Evolutionary conservation across 2,888 invertebrate genomes (phyloP).

Genomic region (Tuta absoluta): DNA sequence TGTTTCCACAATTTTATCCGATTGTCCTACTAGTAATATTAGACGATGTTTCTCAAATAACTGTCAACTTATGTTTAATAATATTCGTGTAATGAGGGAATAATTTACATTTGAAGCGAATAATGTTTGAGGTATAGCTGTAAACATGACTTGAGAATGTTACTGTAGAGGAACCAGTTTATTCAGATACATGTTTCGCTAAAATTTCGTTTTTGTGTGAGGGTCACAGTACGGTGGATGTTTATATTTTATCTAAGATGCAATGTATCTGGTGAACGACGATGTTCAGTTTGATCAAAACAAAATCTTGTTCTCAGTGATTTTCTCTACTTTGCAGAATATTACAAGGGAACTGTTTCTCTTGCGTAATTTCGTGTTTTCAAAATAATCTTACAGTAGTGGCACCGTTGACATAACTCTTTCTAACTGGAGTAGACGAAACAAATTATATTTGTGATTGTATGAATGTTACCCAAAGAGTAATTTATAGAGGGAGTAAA

Average conservation of each 20-base stretch:
- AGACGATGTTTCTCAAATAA: conserved; percentile 68
- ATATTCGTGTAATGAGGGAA: conserved; percentile 49
- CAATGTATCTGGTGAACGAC: conserved; percentile 14
- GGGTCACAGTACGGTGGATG: background rate
- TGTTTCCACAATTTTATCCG: conserved; percentile 44
- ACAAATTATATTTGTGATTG: conserved; percentile 45
- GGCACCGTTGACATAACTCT: background rate
- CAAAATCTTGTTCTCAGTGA: conserved; percentile 20
- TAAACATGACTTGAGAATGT: conserved; percentile 27
- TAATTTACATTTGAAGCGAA: conserved; percentile 60
- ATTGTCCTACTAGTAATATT: conserved; percentile 57
- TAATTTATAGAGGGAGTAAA: no score
- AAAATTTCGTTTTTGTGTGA: no score
- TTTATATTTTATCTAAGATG: conserved; percentile 20
- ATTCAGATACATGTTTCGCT: background rate
- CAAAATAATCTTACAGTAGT: conserved; percentile 30
- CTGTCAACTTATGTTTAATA: conserved; percentile 64
- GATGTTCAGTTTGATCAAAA: conserved; percentile 13
- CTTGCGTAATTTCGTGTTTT: conserved; percentile 34
- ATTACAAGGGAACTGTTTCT: conserved; percentile 28
- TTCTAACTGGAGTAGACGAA: conserved; percentile 2
- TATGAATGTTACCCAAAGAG: conserved; percentile 41
- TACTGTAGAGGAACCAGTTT: conserved; percentile 3
- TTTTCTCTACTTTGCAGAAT: conserved; percentile 35
- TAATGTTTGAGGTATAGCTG: conserved; percentile 51